Percentiles rank a stretch among this genome's conserved stretches.
These are phyloP conservation scores for Syngnathus rostellatus DNA, from an alignment of 2,797 vertebrate species.

Conservation along the genomic window DNA sequence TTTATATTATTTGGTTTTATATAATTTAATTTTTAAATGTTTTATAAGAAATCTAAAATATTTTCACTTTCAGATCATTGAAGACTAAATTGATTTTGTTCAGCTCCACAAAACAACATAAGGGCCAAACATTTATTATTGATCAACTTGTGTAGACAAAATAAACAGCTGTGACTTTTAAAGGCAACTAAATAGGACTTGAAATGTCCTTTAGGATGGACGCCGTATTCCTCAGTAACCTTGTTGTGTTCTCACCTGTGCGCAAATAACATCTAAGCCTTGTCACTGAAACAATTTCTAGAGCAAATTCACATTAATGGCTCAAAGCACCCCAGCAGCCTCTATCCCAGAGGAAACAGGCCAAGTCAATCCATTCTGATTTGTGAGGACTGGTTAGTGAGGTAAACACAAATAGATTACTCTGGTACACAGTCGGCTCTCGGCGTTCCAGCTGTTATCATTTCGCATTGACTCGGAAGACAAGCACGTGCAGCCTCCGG, in stretches of 20 bases:
- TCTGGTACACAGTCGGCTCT: constrained; percentile 40
- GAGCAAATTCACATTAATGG: constrained; percentile 43
- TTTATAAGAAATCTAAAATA: too few relatives aligned
- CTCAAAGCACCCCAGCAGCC: constrained; percentile 40
- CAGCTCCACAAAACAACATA: background rate
- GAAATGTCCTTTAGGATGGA: constrained; percentile 7
- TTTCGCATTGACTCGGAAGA: constrained; percentile 78
- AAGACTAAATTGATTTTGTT: background rate
- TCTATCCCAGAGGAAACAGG: constrained; percentile 28
- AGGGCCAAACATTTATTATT: background rate
- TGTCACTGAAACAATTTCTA: constrained; percentile 29
- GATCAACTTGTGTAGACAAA: background rate
- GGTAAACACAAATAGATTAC: constrained; percentile 75
- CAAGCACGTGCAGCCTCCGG: constrained; percentile 57
- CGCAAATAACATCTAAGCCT: constrained; percentile 4
- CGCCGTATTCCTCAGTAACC: constrained; percentile 7
- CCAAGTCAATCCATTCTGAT: constrained; percentile 68
- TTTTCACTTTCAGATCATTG: background rate
- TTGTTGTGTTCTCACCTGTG: constrained; percentile 12
- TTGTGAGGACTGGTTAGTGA: constrained; percentile 70
- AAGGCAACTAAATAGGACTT: constrained; percentile 1
- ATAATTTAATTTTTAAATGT: too few relatives aligned
- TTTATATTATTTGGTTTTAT: too few relatives aligned
- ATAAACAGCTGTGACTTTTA: background rate
- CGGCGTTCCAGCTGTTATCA: constrained; percentile 74